Percentiles rank a stretch among this genome's conserved stretches.
Evolutionary conservation across 2,888 invertebrate genomes (phyloP).

Genomic region (Bembecia ichneumoniformis): DNA sequence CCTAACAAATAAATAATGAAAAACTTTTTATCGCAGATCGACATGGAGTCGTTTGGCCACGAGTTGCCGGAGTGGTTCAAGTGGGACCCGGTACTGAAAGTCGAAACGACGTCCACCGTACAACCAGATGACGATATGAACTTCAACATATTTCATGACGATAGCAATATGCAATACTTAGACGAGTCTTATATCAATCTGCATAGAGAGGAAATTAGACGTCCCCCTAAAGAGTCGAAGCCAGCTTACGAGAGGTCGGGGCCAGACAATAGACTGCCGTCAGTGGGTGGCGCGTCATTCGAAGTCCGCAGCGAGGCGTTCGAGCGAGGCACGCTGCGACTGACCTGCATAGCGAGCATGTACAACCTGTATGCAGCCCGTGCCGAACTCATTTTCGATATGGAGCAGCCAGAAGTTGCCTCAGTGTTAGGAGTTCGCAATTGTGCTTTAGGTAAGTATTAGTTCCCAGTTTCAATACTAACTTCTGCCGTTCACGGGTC

Average conservation of each 20-base stretch:
- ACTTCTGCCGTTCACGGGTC: too few relatives aligned
- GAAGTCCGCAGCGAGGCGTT: slow-evolving; percentile 76
- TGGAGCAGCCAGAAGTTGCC: slow-evolving; percentile 82
- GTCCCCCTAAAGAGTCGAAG: slow-evolving; percentile 47
- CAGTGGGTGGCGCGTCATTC: slow-evolving; percentile 69
- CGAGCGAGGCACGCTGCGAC: slow-evolving; percentile 75
- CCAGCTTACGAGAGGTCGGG: slow-evolving; percentile 50
- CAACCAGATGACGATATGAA: slow-evolving; percentile 50
- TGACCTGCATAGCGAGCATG: slow-evolving; percentile 78
- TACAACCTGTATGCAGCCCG: slow-evolving; percentile 77
- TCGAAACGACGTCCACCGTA: slow-evolving; percentile 57
- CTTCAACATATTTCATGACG: slow-evolving; percentile 60
- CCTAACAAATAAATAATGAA: background rate
- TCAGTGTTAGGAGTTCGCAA: slow-evolving; percentile 81
- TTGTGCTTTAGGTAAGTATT: slow-evolving; percentile 65
- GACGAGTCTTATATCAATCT: slow-evolving; percentile 62
- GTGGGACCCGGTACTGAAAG: slow-evolving; percentile 58
- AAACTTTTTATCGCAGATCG: slow-evolving; percentile 34
- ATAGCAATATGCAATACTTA: slow-evolving; percentile 57
- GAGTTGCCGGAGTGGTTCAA: slow-evolving; percentile 61
- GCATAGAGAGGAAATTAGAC: slow-evolving; percentile 61
- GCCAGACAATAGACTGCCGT: slow-evolving; percentile 52
- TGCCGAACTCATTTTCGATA: slow-evolving; percentile 76
- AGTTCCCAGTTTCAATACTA: slow-evolving; percentile 10
- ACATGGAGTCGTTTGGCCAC: slow-evolving; percentile 52